Conservation (phyloP, 2,113 vertebrate species). For the Rhipidura dahli region DNA sequence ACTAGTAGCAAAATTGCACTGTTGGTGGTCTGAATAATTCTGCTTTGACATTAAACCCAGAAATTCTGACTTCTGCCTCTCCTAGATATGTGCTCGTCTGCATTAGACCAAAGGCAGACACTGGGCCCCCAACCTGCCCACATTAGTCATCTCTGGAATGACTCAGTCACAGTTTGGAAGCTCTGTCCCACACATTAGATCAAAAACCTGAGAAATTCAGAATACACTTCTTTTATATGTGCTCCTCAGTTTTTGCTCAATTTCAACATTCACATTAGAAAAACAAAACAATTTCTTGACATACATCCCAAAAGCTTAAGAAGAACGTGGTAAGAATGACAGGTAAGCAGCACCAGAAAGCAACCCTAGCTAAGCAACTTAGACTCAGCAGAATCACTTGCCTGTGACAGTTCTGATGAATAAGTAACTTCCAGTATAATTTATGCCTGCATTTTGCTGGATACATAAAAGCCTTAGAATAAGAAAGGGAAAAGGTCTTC, state of each 20-base stretch:
- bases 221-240: rapidly evolving
- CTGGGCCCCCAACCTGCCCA: background rate
- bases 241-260: background rate
- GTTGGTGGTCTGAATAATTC: background rate
- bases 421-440: background rate
- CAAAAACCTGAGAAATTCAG: background rate
- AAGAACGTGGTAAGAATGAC: background rate
- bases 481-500: background rate
- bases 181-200: background rate
- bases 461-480: background rate
- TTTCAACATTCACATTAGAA: background rate
- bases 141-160: background rate
- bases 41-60: background rate
- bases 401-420: background rate
- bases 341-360: background rate
- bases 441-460: background rate
- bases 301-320: background rate
- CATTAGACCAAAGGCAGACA: background rate
- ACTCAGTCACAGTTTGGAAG: background rate
- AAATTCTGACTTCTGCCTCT: background rate
- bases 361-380: background rate
- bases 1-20: background rate
- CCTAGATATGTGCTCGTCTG: background rate
- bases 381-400: background rate
- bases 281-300: background rate